Conservation (phyloP, 2,113 vertebrate genomes). For the Turnix velox region DNA sequence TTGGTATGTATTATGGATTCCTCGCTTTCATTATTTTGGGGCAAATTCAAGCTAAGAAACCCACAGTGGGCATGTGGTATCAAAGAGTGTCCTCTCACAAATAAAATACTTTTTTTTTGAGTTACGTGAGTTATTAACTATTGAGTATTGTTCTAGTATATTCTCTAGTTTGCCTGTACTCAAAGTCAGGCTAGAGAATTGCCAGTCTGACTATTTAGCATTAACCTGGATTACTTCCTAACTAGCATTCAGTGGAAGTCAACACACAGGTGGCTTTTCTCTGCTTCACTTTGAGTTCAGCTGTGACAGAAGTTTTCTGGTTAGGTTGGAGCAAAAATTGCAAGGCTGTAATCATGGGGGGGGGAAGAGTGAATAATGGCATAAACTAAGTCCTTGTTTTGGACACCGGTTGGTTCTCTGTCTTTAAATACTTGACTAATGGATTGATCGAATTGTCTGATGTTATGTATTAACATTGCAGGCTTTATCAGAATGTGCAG, state of each 20-base stretch:
- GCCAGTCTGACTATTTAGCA: not conserved
- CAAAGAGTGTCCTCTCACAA: not conserved
- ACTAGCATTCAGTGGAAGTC: not conserved
- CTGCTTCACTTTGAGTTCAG: not conserved
- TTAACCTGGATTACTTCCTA: not conserved
- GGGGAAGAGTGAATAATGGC: not conserved
- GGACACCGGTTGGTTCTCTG: not conserved
- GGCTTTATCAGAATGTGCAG: slow-evolving; percentile 93
- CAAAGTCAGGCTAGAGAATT: not conserved
- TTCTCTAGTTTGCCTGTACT: not conserved
- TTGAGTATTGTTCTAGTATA: not conserved
- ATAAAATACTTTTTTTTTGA: not conserved
- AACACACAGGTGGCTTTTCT: not conserved
- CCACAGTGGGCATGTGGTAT: not conserved
- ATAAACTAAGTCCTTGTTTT: not conserved
- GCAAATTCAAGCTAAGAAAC: not conserved
- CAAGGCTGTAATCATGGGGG: not conserved
- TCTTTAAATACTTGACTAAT: not conserved
- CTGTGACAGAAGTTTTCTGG: not conserved
- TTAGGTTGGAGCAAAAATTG: not conserved
- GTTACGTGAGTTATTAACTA: not conserved
- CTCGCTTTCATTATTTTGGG: not conserved
- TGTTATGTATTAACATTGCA: slow-evolving; percentile 52
- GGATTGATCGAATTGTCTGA: not conserved
- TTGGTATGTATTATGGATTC: slow-evolving; percentile 75